phyloP scores from a whole-genome alignment of 2,888 invertebrate species.

The Osmoderma eremita region DNA sequence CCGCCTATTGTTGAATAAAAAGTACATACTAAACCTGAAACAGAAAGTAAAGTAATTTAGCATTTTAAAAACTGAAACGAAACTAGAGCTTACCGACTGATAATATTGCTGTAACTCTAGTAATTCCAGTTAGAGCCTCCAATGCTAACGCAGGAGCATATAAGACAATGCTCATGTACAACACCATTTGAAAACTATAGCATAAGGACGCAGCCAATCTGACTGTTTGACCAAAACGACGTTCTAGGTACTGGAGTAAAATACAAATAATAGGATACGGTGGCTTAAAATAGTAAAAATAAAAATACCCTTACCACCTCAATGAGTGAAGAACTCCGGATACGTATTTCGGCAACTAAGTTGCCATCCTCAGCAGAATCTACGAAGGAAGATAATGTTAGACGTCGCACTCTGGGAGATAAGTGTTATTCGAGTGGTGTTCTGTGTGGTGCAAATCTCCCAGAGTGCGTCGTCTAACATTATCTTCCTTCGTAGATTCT shows the following conservation, averaged over 20 bases:
- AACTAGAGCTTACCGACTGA: constrained; percentile 65
- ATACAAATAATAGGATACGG: no score
- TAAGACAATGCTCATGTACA: constrained; percentile 91
- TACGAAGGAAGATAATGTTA: no score
- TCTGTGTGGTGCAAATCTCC: no score
- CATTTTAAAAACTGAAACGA: background rate
- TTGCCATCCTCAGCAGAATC: no score
- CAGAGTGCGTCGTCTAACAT: no score
- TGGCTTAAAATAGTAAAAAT: no score
- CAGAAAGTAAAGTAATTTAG: background rate
- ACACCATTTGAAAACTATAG: constrained; percentile 88
- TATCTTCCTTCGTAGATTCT: no score
- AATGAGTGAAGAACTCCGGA: no score
- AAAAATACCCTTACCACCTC: no score
- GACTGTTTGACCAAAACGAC: constrained; percentile 81
- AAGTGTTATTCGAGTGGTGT: no score
- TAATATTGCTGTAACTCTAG: constrained; percentile 77
- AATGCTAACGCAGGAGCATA: constrained; percentile 94
- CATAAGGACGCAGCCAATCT: constrained; percentile 83
- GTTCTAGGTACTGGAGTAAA: constrained; percentile 81
- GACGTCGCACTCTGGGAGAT: no score
- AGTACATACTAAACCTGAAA: constrained; percentile 76
- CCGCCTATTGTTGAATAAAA: constrained; percentile 90
- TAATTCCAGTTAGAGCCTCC: constrained; percentile 85
- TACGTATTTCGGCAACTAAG: no score